Evolutionary conservation across 1,140 invertebrate species (phyloP), one percentile per base, ranked within the genome.

Genomic region (Papilio polyxenes): DNA sequence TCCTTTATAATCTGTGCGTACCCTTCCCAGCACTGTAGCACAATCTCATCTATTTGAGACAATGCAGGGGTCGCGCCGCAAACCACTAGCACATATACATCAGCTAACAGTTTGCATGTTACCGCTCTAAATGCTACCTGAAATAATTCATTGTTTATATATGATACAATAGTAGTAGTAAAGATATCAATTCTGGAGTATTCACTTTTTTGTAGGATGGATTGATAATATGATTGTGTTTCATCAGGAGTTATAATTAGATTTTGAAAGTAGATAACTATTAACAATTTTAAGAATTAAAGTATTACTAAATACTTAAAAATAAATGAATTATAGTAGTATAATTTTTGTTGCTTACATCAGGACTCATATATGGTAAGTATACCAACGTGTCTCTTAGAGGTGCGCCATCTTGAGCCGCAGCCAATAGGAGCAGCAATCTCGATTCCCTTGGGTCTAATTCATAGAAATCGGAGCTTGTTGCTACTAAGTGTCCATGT

Each of bases 111-210:
- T 80, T 96, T 96, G 84, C 97, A 96, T 7, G 97, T 96, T 11
- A 98, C 95, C 75, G 98, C 95, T 87, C 98, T 95, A 88, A 98
- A 98, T 13, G 97, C 97, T 3, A 98, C 96, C 97, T 98, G 89
- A 86, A 94, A 89, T 83, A 40, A 74, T 81, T 62, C 11, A 7
- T 37, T 37, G 23, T 62, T 76, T 80, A 59, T 20, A 59, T 0
- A 7, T 44, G 4, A 44, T 3, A 44, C 7, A 44, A 3, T 44
- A 44, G 40, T 44, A 44, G 40, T 44, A 6, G 40, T 7, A 44
- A 44, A 44, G 40, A 44, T 44, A 44, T 44, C 40, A 44, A 44
- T 44, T 44, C 40, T 44, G 23, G 23, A 31, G 23, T 31, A 31
- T 31, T 31, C 23, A 31, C 23, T 31, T 31, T 31, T 31, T 31